These are phyloP conservation scores for Polyodon spathula DNA, from an alignment of 2,113 vertebrate species.

Conservation along the genomic window DNA sequence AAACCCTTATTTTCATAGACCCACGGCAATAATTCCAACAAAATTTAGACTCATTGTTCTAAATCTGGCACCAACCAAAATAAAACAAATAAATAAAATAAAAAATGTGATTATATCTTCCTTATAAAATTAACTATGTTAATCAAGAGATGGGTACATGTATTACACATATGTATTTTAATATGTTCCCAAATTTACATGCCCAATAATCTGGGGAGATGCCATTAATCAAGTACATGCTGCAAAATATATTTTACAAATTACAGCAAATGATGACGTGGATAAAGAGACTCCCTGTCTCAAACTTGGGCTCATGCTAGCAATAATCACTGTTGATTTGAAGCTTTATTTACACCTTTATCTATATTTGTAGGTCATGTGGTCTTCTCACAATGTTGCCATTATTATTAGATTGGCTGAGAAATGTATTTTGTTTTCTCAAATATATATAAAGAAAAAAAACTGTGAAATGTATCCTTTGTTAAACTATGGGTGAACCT, in stretches of 20 bases:
- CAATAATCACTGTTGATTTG: conserved; percentile 84
- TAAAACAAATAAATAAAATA: background rate
- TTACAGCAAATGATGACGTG: conserved; percentile 13
- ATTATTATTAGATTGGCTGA: conserved; percentile 68
- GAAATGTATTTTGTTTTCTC: conserved; percentile 50
- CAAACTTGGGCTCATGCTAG: conserved; percentile 53
- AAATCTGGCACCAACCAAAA: conserved; percentile 17
- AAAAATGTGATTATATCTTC: background rate
- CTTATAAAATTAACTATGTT: no score
- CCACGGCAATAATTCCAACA: background rate
- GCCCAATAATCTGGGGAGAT: conserved; percentile 63
- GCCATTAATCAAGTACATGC: conserved; percentile 73
- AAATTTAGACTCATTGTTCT: background rate
- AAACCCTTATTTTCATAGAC: background rate
- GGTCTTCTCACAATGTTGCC: conserved; percentile 66
- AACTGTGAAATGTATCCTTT: conserved; percentile 92
- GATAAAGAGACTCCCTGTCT: conserved; percentile 36
- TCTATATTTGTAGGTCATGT: conserved; percentile 62
- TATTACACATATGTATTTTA: conserved; percentile 60
- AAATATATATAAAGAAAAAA: conserved; percentile 66
- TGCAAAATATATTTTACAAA: conserved; percentile 52
- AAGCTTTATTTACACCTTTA: conserved; percentile 85
- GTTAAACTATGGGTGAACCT: conserved; percentile 89
- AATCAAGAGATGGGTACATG: conserved; percentile 40
- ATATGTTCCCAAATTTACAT: conserved; percentile 67